Evolutionary conservation across 37 sponge, comb jelly and placozoan genomes (phyloP).

Genomic region (Halisarca cf. caerulea): DNA sequence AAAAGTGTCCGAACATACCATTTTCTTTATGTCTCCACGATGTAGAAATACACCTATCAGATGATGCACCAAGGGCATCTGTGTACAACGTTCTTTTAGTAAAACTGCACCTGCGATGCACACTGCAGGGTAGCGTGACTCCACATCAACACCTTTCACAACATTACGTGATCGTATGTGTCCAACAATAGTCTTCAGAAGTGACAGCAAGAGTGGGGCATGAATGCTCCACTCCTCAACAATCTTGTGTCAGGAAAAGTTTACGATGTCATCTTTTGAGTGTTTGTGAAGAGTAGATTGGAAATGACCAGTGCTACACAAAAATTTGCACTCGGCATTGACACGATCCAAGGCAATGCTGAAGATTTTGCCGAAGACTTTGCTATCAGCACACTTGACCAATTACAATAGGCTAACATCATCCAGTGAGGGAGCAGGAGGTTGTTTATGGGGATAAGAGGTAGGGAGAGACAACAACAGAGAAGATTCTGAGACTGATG

Average conservation of each 20-base stretch:
- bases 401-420: too few relatives aligned
- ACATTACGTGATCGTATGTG: background rate
- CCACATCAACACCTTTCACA: background rate
- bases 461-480: too few relatives aligned
- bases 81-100: background rate
- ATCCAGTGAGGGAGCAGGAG: too few relatives aligned
- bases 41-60: slow-evolving; percentile 11
- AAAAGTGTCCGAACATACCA: background rate
- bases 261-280: background rate
- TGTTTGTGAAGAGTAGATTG: background rate
- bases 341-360: background rate
- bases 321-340: slow-evolving; percentile 1
- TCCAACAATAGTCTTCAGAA: background rate
- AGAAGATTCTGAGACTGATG: background rate
- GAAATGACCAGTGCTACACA: background rate
- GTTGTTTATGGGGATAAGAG: too few relatives aligned
- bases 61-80: background rate
- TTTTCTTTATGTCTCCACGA: slow-evolving; percentile 7
- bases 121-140: background rate
- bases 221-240: background rate
- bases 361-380: too few relatives aligned
- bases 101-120: slow-evolving; percentile 22
- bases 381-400: too few relatives aligned
- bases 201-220: background rate
- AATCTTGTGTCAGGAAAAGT: background rate